phyloP scores from a whole-genome alignment of 2,888 invertebrate genomes.

The Strigamia crassipes region DNA sequence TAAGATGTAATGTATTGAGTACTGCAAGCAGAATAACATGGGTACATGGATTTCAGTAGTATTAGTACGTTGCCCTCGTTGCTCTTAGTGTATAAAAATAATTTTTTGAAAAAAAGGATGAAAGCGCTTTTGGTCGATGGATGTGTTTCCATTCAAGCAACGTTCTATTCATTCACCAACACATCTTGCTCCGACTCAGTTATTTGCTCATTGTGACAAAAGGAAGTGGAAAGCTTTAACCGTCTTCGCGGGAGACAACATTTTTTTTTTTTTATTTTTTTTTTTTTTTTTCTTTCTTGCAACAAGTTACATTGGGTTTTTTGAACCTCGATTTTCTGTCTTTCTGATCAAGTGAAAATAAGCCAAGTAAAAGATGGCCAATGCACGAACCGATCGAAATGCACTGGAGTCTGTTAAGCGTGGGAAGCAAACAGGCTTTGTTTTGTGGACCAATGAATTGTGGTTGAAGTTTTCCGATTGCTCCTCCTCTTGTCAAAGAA shows the following conservation, averaged over 20 bases:
- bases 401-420: conserved; percentile 4
- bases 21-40: no score
- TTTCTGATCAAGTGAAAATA: conserved; percentile 10
- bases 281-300: not conserved
- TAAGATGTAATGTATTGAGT: not conserved
- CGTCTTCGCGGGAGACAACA: not conserved
- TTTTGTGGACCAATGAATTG: not conserved
- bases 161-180: not conserved
- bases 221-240: not conserved
- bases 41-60: no score
- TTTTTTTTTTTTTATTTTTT: not conserved
- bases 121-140: not conserved
- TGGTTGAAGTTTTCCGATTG: conserved; percentile 10
- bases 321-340: not conserved
- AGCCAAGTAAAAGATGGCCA: conserved; percentile 1
- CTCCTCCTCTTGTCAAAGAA: no score
- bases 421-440: not conserved
- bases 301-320: not conserved
- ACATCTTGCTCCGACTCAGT: not conserved
- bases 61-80: no score
- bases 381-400: conserved; percentile 10
- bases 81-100: no score
- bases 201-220: not conserved
- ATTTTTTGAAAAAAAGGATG: no score
- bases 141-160: conserved; percentile 10